Conservation (phyloP, 2,797 vertebrate genomes). For the Leptoclinus maculatus region DNA sequence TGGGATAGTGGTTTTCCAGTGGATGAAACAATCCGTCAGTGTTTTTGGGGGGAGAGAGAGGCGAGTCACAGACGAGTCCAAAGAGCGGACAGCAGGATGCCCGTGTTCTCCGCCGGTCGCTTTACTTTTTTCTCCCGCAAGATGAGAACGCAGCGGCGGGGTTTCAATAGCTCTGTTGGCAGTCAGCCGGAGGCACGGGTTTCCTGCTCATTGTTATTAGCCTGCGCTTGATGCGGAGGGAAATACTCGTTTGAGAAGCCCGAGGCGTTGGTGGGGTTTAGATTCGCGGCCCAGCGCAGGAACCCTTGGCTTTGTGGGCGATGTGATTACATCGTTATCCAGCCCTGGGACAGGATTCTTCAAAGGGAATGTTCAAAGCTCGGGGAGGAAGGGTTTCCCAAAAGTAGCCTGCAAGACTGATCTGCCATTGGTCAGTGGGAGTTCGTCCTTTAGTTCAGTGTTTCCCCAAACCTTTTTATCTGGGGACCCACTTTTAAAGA, state of each 20-base stretch:
- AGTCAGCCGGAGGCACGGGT: conserved; percentile 21
- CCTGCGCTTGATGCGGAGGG: conserved; percentile 5
- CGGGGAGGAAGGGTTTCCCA: background rate
- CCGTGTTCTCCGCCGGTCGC: background rate
- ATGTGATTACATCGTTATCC: conserved; percentile 34
- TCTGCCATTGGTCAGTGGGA: conserved; percentile 7
- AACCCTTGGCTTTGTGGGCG: background rate
- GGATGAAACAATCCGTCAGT: conserved; percentile 71
- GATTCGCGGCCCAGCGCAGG: background rate
- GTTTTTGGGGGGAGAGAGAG: conserved; percentile 44
- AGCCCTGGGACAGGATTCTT: conserved; percentile 10
- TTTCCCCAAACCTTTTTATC: background rate
- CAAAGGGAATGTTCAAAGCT: conserved; percentile 30
- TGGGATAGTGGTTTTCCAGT: conserved; percentile 63
- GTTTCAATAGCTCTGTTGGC: conserved; percentile 12
- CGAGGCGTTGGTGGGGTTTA: background rate
- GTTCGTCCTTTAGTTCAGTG: background rate
- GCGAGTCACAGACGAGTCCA: conserved; percentile 27
- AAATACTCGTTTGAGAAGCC: conserved; percentile 3
- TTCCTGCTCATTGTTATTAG: conserved; percentile 27
- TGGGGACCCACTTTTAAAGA: background rate
- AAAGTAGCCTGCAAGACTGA: background rate
- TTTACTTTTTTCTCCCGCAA: conserved; percentile 22
- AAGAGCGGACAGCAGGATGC: conserved; percentile 4
- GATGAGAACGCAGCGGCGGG: conserved; percentile 9